phyloP scores from a whole-genome alignment of 2,888 invertebrate genomes.

The Prenolepis imparis region DNA sequence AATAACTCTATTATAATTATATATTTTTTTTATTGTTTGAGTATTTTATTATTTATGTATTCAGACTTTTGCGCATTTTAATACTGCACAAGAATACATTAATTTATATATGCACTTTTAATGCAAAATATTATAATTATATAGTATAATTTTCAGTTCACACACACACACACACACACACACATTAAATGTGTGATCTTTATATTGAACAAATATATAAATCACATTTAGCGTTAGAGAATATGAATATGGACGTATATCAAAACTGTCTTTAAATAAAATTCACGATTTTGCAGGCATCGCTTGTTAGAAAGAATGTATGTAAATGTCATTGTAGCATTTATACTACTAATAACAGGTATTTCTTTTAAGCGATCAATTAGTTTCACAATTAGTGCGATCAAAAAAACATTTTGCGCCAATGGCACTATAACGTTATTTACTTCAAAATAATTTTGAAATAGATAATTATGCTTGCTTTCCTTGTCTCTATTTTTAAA shows the following conservation, averaged over 20 bases:
- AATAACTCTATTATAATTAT: background rate
- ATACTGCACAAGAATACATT: background rate
- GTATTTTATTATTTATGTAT: background rate
- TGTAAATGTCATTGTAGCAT: background rate
- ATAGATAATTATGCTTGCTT: background rate
- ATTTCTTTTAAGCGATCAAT: background rate
- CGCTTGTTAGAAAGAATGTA: background rate
- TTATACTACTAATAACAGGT: background rate
- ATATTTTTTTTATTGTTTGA: background rate
- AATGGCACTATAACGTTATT: background rate
- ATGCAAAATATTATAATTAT: background rate
- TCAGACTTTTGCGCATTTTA: background rate
- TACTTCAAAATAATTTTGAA: background rate
- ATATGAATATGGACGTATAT: background rate
- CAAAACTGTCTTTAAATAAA: background rate
- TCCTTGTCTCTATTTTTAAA: background rate
- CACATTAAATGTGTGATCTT: background rate
- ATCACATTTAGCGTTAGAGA: background rate
- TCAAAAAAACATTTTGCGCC: background rate
- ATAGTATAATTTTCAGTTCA: constrained; percentile 13
- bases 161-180: too few relatives aligned
- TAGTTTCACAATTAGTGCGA: background rate
- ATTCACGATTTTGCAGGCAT: background rate
- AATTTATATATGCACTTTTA: constrained; percentile 6
- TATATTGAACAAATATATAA: constrained; percentile 6